A percentile compares a stretch with the other conserved stretches of the same genome.
These are phyloP conservation scores for Tetanocera ferruginea DNA, from an alignment of 2,888 invertebrate species.

Conservation along the genomic window DNA sequence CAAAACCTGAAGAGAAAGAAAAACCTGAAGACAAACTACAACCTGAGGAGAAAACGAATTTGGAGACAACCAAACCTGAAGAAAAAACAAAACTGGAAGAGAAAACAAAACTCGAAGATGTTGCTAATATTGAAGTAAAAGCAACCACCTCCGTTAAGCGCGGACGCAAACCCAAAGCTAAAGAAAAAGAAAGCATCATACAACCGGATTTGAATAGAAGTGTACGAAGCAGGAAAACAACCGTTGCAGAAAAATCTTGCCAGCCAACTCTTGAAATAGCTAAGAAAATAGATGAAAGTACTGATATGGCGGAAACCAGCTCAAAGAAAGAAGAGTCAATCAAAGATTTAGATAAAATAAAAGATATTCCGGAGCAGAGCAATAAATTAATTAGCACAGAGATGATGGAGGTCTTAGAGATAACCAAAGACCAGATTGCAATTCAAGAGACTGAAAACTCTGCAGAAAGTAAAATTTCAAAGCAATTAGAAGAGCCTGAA, in stretches of 20 bases:
- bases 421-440: neutral
- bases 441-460: neutral
- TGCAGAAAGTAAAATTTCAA: neutral
- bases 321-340: constrained; percentile 26
- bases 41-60: neutral
- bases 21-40: neutral
- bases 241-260: constrained; percentile 11
- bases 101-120: neutral
- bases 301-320: constrained; percentile 35
- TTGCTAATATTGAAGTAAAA: neutral
- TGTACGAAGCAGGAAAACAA: constrained; percentile 26
- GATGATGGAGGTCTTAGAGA: constrained; percentile 1
- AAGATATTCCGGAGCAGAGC: neutral
- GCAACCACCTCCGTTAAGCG: constrained; percentile 35
- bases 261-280: too few species aligned
- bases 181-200: neutral
- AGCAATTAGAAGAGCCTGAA: neutral
- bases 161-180: constrained; percentile 44
- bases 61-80: neutral
- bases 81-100: constrained; percentile 20
- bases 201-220: neutral
- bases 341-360: neutral
- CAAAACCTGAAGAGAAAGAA: neutral
- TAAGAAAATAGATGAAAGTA: neutral
- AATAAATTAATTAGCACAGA: constrained; percentile 11